Percentiles rank a stretch among this genome's conserved stretches.
phyloP scores from a whole-genome alignment of 1,140 invertebrate species.

The Druon quercuslanigerum region DNA sequence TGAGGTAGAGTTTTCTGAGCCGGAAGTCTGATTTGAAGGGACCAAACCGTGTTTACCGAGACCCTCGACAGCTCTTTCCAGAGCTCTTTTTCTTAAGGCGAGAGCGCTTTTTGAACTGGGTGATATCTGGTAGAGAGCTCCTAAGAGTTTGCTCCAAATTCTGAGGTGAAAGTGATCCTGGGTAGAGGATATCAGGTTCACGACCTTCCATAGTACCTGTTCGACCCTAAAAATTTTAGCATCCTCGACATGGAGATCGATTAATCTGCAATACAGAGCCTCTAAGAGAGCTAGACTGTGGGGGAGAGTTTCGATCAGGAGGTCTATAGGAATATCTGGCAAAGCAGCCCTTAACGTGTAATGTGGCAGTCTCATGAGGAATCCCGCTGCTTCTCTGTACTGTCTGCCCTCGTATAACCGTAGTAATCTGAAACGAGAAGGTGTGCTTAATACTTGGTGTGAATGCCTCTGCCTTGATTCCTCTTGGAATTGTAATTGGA shows the following conservation, averaged over 20 bases:
- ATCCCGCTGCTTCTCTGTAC: constrained; percentile 86
- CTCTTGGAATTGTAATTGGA: constrained; percentile 7
- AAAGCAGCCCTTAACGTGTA: constrained; percentile 84
- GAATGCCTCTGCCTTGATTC: not conserved
- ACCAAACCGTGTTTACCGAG: constrained; percentile 92
- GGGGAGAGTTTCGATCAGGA: constrained; percentile 90
- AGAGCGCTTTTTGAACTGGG: constrained; percentile 79
- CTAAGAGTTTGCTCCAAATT: constrained; percentile 71
- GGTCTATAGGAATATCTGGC: constrained; percentile 88
- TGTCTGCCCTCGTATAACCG: constrained; percentile 86
- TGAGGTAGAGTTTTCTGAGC: constrained; percentile 72
- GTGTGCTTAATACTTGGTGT: not conserved
- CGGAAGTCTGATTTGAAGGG: constrained; percentile 46
- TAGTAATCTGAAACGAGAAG: constrained; percentile 75
- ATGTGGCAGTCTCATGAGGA: constrained; percentile 84
- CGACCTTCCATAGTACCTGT: constrained; percentile 64
- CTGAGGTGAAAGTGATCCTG: constrained; percentile 57
- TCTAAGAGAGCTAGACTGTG: constrained; percentile 90
- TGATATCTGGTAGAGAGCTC: constrained; percentile 66
- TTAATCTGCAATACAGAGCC: constrained; percentile 80
- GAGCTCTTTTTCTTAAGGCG: constrained; percentile 80
- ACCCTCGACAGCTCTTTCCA: constrained; percentile 90
- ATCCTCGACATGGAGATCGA: constrained; percentile 61
- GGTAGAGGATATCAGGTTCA: constrained; percentile 61
- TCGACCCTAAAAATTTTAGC: constrained; percentile 66